phyloP scores from a whole-genome alignment of 2,888 invertebrate species.

The Lampropteryx suffumata region DNA sequence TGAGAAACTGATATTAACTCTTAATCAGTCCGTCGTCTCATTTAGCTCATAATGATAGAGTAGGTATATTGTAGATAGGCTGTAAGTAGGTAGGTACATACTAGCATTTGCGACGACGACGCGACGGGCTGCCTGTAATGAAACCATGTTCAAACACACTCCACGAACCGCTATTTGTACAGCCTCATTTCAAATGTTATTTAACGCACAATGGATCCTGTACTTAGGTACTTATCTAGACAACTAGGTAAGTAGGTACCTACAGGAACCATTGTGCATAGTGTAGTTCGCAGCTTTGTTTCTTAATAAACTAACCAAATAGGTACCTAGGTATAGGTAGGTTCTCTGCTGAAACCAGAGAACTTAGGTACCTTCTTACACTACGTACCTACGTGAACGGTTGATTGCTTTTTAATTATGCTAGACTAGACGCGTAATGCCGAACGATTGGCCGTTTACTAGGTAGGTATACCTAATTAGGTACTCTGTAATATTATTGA shows the following conservation, averaged over 20 bases:
- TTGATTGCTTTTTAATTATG: constrained; percentile 27
- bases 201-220: constrained; percentile 34
- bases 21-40: too few relatives aligned
- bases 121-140: constrained; percentile 33
- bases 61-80: too few relatives aligned
- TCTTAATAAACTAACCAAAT: constrained; percentile 23
- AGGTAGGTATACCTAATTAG: too few relatives aligned
- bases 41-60: too few relatives aligned
- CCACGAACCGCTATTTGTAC: constrained; percentile 31
- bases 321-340: constrained; percentile 2
- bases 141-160: constrained; percentile 36
- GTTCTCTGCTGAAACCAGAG: too few relatives aligned
- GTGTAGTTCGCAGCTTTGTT: constrained; percentile 28
- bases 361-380: not conserved
- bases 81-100: too few relatives aligned
- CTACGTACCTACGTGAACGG: constrained; percentile 6
- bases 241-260: too few relatives aligned
- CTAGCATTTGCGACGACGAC: too few relatives aligned
- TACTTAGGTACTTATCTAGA: too few relatives aligned
- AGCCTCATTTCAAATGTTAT: constrained; percentile 38
- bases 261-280: too few relatives aligned
- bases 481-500: too few relatives aligned
- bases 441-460: not conserved
- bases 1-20: too few relatives aligned
- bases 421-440: constrained; percentile 11